Base-by-base conservation (phyloP, 2,113 vertebrate species). In the Epinephelus lanceolatus region DNA sequence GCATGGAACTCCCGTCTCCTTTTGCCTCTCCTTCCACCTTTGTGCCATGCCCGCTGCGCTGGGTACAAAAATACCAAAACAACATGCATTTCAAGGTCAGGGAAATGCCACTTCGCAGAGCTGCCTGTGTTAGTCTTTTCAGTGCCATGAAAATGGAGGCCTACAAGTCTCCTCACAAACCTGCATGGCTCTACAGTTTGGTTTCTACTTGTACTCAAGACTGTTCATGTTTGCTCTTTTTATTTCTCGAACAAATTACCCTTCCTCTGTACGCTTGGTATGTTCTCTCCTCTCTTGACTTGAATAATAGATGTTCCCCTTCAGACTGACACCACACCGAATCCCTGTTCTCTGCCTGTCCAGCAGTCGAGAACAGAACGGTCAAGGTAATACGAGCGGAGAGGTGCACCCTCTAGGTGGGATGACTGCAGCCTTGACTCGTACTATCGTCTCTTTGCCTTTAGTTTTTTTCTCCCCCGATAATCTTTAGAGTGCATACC, bases 271-370 rank as follows among this genome's bases (percentile, higher is more conserved):
- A 75, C 42, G 87, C 74, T 84, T 76, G 53, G 77, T 63, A 65
- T 73, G 49, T 81, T 87, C 82, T 89, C 67, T 73, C 81, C 83
- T 81, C 82, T 88, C 74, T 71, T 83, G 72, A 83, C 80, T 93
- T 93, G 81, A 91, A 92, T 92, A 91, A 90, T 90, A 76, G 81
- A 91, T 88, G 86, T 84, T 85, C 70, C 72, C 73, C 70, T 81
- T 86, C 75, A 86, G 73, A 88, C 81, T 80, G 86, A 90, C 87
- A 87, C 74, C 61, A n/a, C 56, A 52, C 66, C 56, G 76, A 90
- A 86, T 84, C 81, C 70, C 82, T 88, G 84, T 78, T 87, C 83
- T 84, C 88, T 15, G 19, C 75, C 86, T 75, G 73, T 81, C 70
- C 79, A 49, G 63, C n/a, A 69, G 74, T 9, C 57, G 52, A 84